Conservation (phyloP, 1,140 invertebrate species). For the Anagrus nilaparvatae region DNA sequence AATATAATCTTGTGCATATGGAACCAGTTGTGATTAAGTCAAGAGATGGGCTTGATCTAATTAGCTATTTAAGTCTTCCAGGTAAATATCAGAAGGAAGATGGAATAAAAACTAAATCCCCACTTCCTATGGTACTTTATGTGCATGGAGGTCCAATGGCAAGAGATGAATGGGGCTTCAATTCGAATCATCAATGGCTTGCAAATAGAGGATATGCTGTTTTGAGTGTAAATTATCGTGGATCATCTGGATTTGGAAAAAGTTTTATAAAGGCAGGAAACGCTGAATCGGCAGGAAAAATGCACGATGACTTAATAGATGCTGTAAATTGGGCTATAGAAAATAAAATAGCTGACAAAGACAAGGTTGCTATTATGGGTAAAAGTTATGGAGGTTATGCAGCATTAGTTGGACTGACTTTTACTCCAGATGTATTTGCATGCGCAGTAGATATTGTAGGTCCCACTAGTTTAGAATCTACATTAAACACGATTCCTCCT, state of each 20-base stretch:
- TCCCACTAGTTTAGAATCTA: neutral
- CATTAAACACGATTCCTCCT: neutral
- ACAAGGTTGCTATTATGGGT: neutral
- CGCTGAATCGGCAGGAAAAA: neutral
- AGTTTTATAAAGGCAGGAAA: neutral
- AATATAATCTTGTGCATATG: neutral
- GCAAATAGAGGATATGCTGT: neutral
- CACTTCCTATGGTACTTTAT: neutral
- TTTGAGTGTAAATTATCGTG: neutral
- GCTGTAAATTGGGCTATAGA: neutral
- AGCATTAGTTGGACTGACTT: too few species aligned
- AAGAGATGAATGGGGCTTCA: neutral
- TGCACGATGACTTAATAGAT: too few species aligned
- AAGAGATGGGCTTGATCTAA: neutral
- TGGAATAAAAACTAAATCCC: neutral
- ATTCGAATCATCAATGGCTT: neutral
- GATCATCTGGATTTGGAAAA: conserved; percentile 1
- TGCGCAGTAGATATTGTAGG: neutral
- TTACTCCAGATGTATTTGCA: too few species aligned
- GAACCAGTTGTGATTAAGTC: neutral
- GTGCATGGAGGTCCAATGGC: neutral
- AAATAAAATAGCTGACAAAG: neutral
- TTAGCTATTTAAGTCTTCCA: neutral
- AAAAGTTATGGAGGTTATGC: neutral
- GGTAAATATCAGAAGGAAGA: too few species aligned